Evolutionary conservation across 2,113 vertebrate genomes (phyloP), one percentile per base, ranked within the genome.

Genomic region (Narcine bancroftii): DNA sequence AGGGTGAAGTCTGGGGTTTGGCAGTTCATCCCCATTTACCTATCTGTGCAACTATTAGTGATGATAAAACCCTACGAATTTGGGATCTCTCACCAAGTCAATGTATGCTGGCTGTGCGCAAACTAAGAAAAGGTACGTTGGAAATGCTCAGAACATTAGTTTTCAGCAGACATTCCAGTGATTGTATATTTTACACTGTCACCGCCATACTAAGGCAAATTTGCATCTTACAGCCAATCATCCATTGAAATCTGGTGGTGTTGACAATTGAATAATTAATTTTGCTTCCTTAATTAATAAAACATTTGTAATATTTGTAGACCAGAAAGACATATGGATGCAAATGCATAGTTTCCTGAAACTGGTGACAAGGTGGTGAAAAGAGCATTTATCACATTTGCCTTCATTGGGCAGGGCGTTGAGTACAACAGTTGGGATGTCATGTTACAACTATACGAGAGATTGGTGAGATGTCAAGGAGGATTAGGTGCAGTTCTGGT

Each of bases 81-180:
- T 99, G 99, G 99, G 99, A 99, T 95, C 98, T 99, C 71, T 99
- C 99, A 89, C 98, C 98, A 93, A 99, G 98, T 95, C 99, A 99
- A 94, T 99, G 99, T 95, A 99, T 99, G 99, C 95, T 99, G 94
- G 99, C 99, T 76, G 98, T 99, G 94, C 98, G 99, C 95, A 99
- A 99, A 95, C 96, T 99, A 94, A 98, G 97, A 93, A 99, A 99
- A 95, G 98, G 99, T 99, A 97, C 95, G 95, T 94, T 93, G 29
- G 21, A 91, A 45, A 45, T 91, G 21, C 5, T 66, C 66, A 13
- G 65, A 69, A 69, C 33, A 11, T 91, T 91, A 91, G 29, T 91
- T 45, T 47, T 66, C 36, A 66, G 24, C 24, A 69, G 65, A 45
- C 69, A 39, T 1, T 60, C 17, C 56, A 36, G 17, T 89, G 63